Evolutionary conservation across 2,113 vertebrate species (phyloP), one percentile per base, ranked within the genome.

Genomic region (Amazona guildingii): DNA sequence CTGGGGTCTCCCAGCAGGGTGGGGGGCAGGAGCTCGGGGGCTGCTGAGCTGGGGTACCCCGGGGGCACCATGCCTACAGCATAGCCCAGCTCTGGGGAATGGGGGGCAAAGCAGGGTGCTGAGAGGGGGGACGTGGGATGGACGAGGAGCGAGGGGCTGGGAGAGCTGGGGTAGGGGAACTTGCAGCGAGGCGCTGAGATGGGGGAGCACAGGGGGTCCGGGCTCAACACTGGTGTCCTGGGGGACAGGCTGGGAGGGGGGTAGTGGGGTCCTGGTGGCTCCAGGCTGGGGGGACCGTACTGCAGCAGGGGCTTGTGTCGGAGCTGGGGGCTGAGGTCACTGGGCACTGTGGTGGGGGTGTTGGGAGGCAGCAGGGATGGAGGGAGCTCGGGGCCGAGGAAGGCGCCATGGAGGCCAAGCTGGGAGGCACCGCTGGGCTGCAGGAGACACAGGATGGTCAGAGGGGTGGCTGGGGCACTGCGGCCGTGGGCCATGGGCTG

Each of bases 41-140:
- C 63, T 14, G 82, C 48, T 1, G 86, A 54, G 13, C 97, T n/a
- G 0, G 94, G 94, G 91, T 98, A 98, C 20, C 88, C 95, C 2
- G 64, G 59, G 27, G 97, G 64, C 13, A 97, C 63, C 44, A 91
- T 88, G 41, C 97, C 94, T 21, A 94, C 17, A 31, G 97, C 44
- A 52, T 97, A 98, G 57, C 92, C 72, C 2, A 98, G 95, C 63
- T 85, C 72, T 5, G 97, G 97, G 10, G 44, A 17, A 0, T 94
- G 96, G 27, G 97, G 83, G 25, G 88, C 17, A 2, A 97, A 97
- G 64, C 79, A 69, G 29, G 93, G 70, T 2, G 67, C 37, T 0
- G 98, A 2, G 97, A 98, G 92, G 87, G 98, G 48, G 95, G 98
- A 98, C 39, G 97, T 77, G 1, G 98, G 69, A 49, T 96, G 92